Evolutionary conservation across 2,797 vertebrate species (phyloP).

Genomic region (Ceyx erithaca): DNA sequence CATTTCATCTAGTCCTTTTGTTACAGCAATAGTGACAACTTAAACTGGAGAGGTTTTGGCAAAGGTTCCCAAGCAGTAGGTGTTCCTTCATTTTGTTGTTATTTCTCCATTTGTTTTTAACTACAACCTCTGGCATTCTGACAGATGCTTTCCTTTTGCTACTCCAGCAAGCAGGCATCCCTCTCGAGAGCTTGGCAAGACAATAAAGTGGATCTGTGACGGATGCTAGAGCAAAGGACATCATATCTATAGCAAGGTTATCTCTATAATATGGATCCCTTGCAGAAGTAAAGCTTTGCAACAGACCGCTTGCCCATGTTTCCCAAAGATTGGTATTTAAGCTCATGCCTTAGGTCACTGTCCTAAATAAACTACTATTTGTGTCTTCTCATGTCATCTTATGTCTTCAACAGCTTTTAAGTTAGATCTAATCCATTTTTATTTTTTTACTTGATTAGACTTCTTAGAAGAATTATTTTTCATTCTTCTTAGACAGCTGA

Average conservation of each 20-base stretch:
- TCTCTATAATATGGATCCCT: slow-evolving; percentile 23
- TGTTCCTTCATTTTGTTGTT: background rate
- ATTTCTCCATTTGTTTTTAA: slow-evolving; percentile 54
- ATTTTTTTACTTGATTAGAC: background rate
- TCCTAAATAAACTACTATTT: slow-evolving; percentile 8
- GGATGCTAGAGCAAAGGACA: slow-evolving; percentile 42
- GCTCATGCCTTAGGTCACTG: background rate
- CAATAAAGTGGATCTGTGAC: slow-evolving; percentile 42
- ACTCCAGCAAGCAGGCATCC: slow-evolving; percentile 9
- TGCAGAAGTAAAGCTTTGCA: slow-evolving; percentile 41
- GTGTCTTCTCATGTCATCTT: slow-evolving; percentile 11
- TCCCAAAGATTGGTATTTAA: slow-evolving; percentile 53
- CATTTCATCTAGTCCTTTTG: background rate
- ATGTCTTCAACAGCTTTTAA: slow-evolving; percentile 35
- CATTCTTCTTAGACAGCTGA: slow-evolving; percentile 49
- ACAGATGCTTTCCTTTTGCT: slow-evolving; percentile 36
- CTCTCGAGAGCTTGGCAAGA: slow-evolving; percentile 31
- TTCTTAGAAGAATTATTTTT: slow-evolving; percentile 44
- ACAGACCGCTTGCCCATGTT: background rate
- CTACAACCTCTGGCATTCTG: slow-evolving; percentile 46
- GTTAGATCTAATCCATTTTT: slow-evolving; percentile 2
- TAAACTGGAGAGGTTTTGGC: background rate
- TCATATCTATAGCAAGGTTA: slow-evolving; percentile 43
- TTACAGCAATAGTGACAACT: background rate
- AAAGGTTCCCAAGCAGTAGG: background rate